A percentile compares a stretch with the other conserved stretches of the same genome.
phyloP scores from a whole-genome alignment of 2,113 vertebrate genomes.

The Poeciliopsis occidentalis region DNA sequence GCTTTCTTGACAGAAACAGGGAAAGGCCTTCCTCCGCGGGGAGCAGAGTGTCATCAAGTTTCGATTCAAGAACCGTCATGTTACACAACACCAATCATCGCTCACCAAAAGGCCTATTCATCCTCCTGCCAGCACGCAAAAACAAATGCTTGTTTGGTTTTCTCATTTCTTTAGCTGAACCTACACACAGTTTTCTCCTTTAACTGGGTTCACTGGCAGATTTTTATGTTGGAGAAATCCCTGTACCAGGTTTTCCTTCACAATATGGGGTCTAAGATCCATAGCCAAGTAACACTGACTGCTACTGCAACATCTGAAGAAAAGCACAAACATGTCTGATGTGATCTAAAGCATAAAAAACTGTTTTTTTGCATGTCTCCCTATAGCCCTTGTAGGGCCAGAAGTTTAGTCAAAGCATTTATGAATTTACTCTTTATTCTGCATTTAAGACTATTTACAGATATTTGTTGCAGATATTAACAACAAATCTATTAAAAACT shows the following conservation, averaged over 20 bases:
- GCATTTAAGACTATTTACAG: too few species aligned
- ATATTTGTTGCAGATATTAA: too few species aligned
- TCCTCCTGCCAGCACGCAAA: constrained; percentile 44
- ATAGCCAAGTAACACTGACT: not conserved
- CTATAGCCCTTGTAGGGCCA: not conserved
- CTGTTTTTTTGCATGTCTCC: not conserved
- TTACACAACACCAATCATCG: constrained; percentile 38
- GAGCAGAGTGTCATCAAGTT: constrained; percentile 42
- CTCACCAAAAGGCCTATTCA: constrained; percentile 37
- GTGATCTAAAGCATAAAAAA: not conserved
- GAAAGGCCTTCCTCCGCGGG: constrained; percentile 42
- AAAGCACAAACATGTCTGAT: not conserved
- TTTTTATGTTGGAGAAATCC: not conserved
- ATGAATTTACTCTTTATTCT: too few species aligned
- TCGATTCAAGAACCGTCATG: constrained; percentile 30
- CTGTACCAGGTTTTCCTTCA: not conserved
- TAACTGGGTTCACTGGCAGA: constrained; percentile 1
- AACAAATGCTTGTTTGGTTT: constrained; percentile 46
- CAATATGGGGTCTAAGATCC: not conserved
- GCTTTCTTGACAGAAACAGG: constrained; percentile 55
- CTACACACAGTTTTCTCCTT: constrained; percentile 29
- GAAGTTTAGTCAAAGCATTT: not conserved
- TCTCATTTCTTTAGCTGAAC: constrained; percentile 30
- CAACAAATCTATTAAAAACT: too few species aligned
- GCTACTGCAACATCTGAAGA: not conserved